Evolutionary conservation across 2,113 vertebrate genomes (phyloP).

Genomic region (Percina caprodes): DNA sequence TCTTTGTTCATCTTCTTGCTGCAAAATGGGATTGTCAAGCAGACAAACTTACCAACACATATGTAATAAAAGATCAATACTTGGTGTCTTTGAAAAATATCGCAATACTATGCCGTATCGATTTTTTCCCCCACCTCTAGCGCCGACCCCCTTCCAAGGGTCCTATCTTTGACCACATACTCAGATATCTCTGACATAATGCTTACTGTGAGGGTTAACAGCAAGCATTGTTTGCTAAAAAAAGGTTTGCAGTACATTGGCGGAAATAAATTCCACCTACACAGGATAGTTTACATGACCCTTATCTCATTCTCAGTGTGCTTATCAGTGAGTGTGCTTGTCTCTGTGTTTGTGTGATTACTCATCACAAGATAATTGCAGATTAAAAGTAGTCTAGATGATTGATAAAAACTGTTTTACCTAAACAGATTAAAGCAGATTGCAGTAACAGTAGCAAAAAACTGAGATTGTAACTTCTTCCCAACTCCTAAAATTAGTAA

Average conservation of each 20-base stretch:
- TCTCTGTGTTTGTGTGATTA: constrained; percentile 28
- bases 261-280: constrained; percentile 34
- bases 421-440: constrained; percentile 36
- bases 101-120: no score
- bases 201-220: constrained; percentile 3
- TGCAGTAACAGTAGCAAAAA: constrained; percentile 5
- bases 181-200: constrained; percentile 9
- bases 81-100: no score
- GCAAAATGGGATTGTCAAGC: no score
- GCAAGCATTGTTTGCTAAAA: constrained; percentile 6
- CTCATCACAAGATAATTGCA: constrained; percentile 37
- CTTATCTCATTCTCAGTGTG: constrained; percentile 22
- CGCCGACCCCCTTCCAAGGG: not conserved
- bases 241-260: constrained; percentile 11
- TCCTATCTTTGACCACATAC: not conserved
- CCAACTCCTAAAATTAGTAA: not conserved
- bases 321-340: constrained; percentile 34
- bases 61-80: no score
- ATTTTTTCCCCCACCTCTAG: no score
- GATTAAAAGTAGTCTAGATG: constrained; percentile 16
- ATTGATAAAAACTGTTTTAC: constrained; percentile 40
- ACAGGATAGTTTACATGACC: constrained; percentile 31
- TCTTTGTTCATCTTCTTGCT: no score
- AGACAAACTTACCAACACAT: no score
- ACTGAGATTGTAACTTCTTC: not conserved